These are phyloP conservation scores for Drosophila parabipectinata DNA, from an alignment of 1,140 invertebrate species.

Conservation along the genomic window DNA sequence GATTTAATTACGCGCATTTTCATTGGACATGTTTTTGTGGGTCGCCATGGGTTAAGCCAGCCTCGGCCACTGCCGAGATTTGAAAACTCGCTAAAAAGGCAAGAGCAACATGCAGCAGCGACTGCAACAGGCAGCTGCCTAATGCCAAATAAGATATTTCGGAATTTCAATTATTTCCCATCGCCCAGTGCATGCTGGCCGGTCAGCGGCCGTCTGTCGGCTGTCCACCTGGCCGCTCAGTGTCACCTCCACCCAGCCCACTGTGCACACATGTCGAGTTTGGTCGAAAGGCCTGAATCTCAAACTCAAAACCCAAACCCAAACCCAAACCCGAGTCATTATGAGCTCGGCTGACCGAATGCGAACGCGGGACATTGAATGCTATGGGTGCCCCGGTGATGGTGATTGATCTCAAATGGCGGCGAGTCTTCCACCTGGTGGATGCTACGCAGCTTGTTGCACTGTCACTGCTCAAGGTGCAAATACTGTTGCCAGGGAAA, in stretches of 20 bases:
- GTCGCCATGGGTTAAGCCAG: constrained; percentile 75
- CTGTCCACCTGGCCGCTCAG: constrained; percentile 25
- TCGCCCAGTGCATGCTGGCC: constrained; percentile 15
- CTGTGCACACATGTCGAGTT: constrained; percentile 66
- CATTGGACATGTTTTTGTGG: constrained; percentile 70
- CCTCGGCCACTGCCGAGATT: constrained; percentile 41
- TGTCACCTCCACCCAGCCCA: constrained; percentile 47
- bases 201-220: constrained; percentile 23
- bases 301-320: constrained; percentile 1
- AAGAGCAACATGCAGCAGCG: constrained; percentile 34
- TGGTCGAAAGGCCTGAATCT: constrained; percentile 25
- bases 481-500: constrained; percentile 7
- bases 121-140: constrained; percentile 39
- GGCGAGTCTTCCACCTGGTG: constrained; percentile 33
- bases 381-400: constrained; percentile 10
- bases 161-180: constrained; percentile 75
- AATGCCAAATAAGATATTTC: constrained; percentile 78
- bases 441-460: constrained; percentile 1
- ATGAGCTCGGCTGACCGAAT: constrained; percentile 64
- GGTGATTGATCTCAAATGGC: constrained; percentile 42
- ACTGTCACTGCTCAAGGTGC: constrained; percentile 2
- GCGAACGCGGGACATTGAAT: constrained; percentile 32
- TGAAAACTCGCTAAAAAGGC: constrained; percentile 49
- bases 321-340: constrained; percentile 45
- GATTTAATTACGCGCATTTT: constrained; percentile 65